A percentile compares a stretch with the other conserved stretches of the same genome.
phyloP scores from a whole-genome alignment of 2,888 invertebrate genomes.

The Ptychoptera contaminata region DNA sequence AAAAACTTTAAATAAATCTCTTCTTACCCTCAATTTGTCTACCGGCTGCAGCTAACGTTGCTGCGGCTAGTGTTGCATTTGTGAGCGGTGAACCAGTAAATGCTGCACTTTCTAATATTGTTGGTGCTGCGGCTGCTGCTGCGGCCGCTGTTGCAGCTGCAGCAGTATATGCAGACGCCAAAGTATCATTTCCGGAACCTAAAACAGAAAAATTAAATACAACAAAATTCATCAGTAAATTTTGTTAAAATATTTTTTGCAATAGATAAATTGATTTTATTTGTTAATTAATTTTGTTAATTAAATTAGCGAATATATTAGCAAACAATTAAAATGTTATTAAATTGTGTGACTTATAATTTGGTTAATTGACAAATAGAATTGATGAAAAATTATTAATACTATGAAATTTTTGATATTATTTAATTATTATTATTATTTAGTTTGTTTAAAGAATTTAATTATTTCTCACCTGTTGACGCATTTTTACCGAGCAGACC shows the following conservation, averaged over 20 bases:
- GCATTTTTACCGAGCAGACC: too few species aligned
- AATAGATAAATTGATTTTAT: too few species aligned
- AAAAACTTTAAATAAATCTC: neutral
- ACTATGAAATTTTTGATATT: too few species aligned
- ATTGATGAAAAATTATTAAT: too few species aligned
- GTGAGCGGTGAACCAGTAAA: constrained; percentile 31
- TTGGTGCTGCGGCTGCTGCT: constrained; percentile 18
- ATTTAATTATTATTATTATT: too few species aligned
- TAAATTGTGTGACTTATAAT: too few species aligned
- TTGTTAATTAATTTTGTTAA: constrained; percentile 1
- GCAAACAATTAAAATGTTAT: neutral
- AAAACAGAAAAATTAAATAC: neutral
- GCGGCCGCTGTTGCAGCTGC: constrained; percentile 21
- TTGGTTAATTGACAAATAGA: too few species aligned
- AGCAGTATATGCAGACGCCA: constrained; percentile 24
- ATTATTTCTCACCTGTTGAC: too few species aligned
- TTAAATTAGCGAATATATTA: neutral
- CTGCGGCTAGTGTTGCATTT: constrained; percentile 51
- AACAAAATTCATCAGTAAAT: too few species aligned
- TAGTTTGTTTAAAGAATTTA: too few species aligned
- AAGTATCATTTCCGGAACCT: constrained; percentile 21
- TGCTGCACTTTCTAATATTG: constrained; percentile 22
- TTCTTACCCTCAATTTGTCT: constrained; percentile 79
- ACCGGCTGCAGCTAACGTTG: constrained; percentile 65
- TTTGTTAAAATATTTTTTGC: too few species aligned